Conservation (phyloP, 2,113 vertebrate genomes). For the Solea senegalensis region DNA sequence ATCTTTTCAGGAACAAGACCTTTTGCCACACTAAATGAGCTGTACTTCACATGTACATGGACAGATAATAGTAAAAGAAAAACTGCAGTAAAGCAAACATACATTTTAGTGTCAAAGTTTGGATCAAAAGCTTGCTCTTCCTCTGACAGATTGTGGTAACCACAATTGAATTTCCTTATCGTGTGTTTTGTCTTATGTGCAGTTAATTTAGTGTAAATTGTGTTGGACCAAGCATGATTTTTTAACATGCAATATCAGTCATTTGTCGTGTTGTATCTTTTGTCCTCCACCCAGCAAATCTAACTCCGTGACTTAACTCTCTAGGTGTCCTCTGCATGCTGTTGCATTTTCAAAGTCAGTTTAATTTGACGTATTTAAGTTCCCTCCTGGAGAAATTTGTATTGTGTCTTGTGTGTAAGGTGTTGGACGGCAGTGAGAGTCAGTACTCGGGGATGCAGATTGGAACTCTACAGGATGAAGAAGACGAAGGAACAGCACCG, state of each 20-base stretch:
- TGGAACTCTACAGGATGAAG: constrained; percentile 90
- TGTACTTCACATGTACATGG: constrained; percentile 1
- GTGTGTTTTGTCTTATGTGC: constrained; percentile 43
- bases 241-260: constrained; percentile 31
- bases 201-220: constrained; percentile 42
- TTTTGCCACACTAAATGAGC: not conserved
- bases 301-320: not conserved
- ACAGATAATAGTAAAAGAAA: not conserved
- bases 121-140: constrained; percentile 62
- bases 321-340: constrained; percentile 26
- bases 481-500: constrained; percentile 84
- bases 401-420: constrained; percentile 77
- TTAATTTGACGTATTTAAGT: not conserved
- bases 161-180: constrained; percentile 8
- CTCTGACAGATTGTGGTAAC: constrained; percentile 23
- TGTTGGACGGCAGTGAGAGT: constrained; percentile 90
- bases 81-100: not conserved
- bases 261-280: constrained; percentile 26
- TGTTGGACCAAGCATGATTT: constrained; percentile 58
- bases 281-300: constrained; percentile 33
- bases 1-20: not conserved
- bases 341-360: not conserved
- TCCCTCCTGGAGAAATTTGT: constrained; percentile 8
- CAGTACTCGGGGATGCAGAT: constrained; percentile 92
- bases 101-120: constrained; percentile 12